A percentile compares a stretch with the other conserved stretches of the same genome.
Evolutionary conservation across 2,113 vertebrate genomes (phyloP).

Genomic region (Sceloporus tristichus): DNA sequence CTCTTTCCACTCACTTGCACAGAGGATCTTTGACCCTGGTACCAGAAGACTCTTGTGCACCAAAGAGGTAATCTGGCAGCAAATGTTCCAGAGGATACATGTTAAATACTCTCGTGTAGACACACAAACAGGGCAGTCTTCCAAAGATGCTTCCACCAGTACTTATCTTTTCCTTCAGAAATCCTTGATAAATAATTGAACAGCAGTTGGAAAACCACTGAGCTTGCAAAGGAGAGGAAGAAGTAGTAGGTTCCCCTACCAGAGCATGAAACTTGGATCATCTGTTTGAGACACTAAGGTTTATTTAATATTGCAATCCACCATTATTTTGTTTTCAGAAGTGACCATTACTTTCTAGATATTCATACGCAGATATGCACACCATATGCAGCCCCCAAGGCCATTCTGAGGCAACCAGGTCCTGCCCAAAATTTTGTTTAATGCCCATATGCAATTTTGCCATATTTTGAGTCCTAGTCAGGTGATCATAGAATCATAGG

Average conservation of each 20-base stretch:
- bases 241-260: accelerated
- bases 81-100: neutral
- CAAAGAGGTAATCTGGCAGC: neutral
- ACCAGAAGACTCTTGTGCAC: neutral
- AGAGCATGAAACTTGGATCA: neutral
- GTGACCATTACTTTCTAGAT: no score
- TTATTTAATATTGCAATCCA: neutral
- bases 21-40: no score
- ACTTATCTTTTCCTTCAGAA: no score
- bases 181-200: neutral
- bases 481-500: no score
- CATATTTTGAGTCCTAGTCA: no score
- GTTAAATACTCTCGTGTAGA: neutral
- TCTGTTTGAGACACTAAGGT: neutral
- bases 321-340: neutral
- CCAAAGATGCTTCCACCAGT: neutral
- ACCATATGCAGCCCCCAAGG: no score
- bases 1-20: neutral
- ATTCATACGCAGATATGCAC: no score
- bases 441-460: no score
- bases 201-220: neutral
- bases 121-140: neutral
- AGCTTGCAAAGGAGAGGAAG: neutral
- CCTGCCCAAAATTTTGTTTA: no score
- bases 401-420: no score